Percentiles rank a stretch among this genome's conserved stretches.
These are phyloP conservation scores for Macrophya alboannulata DNA, from an alignment of 2,888 invertebrate species.

Conservation along the genomic window DNA sequence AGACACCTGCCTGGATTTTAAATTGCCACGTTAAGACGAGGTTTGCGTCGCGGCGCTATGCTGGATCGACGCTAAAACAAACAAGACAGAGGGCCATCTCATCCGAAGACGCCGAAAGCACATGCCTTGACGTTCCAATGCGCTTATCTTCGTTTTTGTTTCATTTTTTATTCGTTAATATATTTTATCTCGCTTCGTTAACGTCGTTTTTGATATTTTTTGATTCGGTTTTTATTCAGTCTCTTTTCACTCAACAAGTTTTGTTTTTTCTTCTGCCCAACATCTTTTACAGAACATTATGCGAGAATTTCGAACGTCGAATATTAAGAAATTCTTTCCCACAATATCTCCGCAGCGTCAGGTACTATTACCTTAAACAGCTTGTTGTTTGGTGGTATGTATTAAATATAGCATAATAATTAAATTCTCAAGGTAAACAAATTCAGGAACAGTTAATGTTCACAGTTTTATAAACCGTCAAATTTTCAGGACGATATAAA, in stretches of 20 bases:
- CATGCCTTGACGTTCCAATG: constrained; percentile 67
- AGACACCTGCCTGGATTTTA: constrained; percentile 56
- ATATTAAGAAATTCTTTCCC: constrained; percentile 76
- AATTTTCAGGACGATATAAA: constrained; percentile 2
- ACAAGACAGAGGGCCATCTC: constrained; percentile 74
- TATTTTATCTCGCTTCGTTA: not conserved
- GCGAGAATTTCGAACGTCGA: constrained; percentile 76
- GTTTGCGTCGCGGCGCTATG: constrained; percentile 39
- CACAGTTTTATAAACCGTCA: constrained; percentile 6
- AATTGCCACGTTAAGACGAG: constrained; percentile 50
- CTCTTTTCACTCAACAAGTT: constrained; percentile 29
- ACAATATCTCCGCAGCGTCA: constrained; percentile 66
- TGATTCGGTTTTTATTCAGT: not conserved
- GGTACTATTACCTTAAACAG: constrained; percentile 5
- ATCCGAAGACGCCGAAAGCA: constrained; percentile 75
- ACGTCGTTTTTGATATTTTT: not conserved
- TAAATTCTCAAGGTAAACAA: not conserved
- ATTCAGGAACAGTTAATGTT: not conserved
- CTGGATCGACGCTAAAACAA: constrained; percentile 72
- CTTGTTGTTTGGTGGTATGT: not conserved
- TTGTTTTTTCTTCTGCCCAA: constrained; percentile 13
- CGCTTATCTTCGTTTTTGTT: constrained; percentile 60
- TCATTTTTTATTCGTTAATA: constrained; percentile 41
- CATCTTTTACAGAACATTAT: constrained; percentile 67
- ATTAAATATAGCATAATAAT: not conserved